These are phyloP conservation scores for Rhabdornis inornatus DNA, from an alignment of 2,113 vertebrate genomes.

Conservation along the genomic window DNA sequence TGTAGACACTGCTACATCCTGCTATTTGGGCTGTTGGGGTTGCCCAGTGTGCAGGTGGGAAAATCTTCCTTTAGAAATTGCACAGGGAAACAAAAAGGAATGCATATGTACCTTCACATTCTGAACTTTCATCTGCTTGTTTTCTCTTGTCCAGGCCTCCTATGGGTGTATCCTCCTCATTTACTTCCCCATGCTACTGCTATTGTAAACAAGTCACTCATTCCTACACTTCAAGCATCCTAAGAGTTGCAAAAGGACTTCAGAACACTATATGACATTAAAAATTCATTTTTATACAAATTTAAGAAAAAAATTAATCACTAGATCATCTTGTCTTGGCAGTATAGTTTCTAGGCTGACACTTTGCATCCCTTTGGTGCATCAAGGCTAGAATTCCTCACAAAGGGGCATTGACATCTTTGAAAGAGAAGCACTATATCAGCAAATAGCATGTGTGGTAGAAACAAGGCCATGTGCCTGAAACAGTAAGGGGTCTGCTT, in stretches of 20 bases:
- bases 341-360: background rate
- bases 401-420: background rate
- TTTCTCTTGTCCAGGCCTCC: background rate
- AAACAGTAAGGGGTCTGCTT: background rate
- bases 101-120: background rate
- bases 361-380: background rate
- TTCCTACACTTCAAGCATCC: background rate
- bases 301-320: background rate
- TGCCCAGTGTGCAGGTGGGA: background rate
- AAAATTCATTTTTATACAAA: background rate
- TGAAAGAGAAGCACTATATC: background rate
- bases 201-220: background rate
- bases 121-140: background rate
- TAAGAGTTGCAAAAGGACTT: background rate
- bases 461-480: background rate
- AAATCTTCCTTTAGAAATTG: background rate
- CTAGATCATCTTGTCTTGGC: background rate
- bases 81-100: background rate
- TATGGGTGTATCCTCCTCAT: background rate
- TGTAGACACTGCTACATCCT: background rate
- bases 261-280: background rate
- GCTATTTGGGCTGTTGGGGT: background rate
- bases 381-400: background rate
- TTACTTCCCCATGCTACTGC: rapidly evolving
- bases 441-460: background rate